Conservation (phyloP, 2,888 invertebrate genomes). For the Holacanthella duospinosa region DNA sequence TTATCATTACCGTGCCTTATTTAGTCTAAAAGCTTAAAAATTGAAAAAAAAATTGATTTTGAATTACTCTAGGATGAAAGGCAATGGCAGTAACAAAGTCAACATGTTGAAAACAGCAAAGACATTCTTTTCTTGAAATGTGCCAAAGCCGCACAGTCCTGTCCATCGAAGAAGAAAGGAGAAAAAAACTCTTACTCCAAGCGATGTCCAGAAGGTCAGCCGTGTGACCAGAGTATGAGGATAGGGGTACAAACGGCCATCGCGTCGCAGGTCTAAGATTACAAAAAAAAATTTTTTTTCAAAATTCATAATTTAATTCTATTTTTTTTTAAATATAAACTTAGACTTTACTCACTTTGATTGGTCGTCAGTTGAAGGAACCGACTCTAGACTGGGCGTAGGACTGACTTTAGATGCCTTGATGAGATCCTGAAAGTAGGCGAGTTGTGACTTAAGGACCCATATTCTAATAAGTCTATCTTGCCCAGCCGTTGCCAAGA, state of each 20-base stretch:
- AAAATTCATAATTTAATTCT: not conserved
- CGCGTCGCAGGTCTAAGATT: slow-evolving; percentile 40
- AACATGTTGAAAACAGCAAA: slow-evolving; percentile 97
- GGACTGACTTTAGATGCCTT: slow-evolving; percentile 85
- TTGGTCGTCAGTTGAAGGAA: not conserved
- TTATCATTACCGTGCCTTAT: not conserved
- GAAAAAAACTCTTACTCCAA: slow-evolving; percentile 98
- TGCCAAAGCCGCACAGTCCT: slow-evolving; percentile 97
- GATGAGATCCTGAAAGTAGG: slow-evolving; percentile 89
- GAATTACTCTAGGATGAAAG: slow-evolving; percentile 70
- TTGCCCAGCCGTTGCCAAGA: slow-evolving; percentile 94
- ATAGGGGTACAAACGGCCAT: slow-evolving; percentile 80
- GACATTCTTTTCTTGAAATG: slow-evolving; percentile 88
- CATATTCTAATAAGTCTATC: slow-evolving; percentile 88
- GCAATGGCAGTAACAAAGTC: slow-evolving; percentile 98
- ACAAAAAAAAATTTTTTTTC: too few species aligned
- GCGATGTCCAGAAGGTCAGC: slow-evolving; percentile 93
- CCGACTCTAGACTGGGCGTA: slow-evolving; percentile 72
- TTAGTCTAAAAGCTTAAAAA: not conserved
- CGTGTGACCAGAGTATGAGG: slow-evolving; percentile 86
- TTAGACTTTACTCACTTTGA: not conserved
- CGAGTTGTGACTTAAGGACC: slow-evolving; percentile 81
- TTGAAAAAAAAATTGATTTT: not conserved
- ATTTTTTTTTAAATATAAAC: not conserved
- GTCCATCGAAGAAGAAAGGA: slow-evolving; percentile 96